Base-by-base conservation (phyloP, 2,113 vertebrate genomes). In the Mirza zaza region DNA sequence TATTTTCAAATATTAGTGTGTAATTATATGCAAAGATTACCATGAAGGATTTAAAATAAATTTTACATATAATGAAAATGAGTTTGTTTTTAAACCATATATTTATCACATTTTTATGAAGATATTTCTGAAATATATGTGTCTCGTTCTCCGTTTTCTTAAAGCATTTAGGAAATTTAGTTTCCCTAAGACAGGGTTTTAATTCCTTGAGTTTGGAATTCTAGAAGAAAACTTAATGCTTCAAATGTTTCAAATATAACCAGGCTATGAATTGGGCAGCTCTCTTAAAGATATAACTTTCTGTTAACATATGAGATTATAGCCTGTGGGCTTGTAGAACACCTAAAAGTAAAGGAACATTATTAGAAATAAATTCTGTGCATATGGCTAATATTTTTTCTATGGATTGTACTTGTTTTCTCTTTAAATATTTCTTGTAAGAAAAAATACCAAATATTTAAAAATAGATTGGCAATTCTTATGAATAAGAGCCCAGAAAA, bases 381-480 rank as follows among this genome's bases (percentile, higher is more conserved):
- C 18, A 52, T 82, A 14, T 29, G 23, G 1, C 15, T 80, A 29
- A 59, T 34, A 67, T 34, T 87, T 90, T 79, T 39, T 83, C 32
- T 87, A 11, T 55, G 18, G 3, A 77, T 14, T 63, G 5, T 57
- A 36, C 34, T 70, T 23, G 2, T 83, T 79, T 95, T 80, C 27
- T 48, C 21, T 48, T 94, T 84, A 68, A 79, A 21, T 50, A 73
- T 55, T 18, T 61, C 59, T 29, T 73, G 27, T 2, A 48, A 36
- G 36, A 61, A 68, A 34, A 76, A 48, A 17, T 48, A 48, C 18
- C 20, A 12, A 32, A 75, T 17, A 18, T 91, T 93, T 61, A 71
- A 93, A 95, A 88, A 50, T 84, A 77, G 82, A 86, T 21, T 81
- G 36, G 39, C 48, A 61, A 82, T 89, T 93, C n/a, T 39, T 82